These are phyloP conservation scores for Drosophila sp. DNA, from an alignment of 1,140 invertebrate genomes.

Conservation along the genomic window DNA sequence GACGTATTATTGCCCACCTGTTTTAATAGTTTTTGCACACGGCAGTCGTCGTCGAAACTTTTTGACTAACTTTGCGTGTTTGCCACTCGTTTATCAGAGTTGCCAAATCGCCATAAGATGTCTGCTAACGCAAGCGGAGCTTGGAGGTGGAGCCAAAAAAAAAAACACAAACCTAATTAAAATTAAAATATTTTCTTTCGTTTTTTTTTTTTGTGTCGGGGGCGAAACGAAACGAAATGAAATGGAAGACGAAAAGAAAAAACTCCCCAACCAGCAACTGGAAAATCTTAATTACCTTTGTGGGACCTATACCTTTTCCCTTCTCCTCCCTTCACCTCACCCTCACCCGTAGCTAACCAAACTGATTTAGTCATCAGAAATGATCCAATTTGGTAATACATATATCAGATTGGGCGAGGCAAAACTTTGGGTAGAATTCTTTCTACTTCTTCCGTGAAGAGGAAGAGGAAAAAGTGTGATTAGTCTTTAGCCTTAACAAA, in stretches of 20 bases:
- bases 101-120: conserved; percentile 49
- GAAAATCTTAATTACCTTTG: conserved; percentile 43
- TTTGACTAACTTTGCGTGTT: conserved; percentile 71
- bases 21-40: conserved; percentile 72
- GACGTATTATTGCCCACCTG: conserved; percentile 61
- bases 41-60: conserved; percentile 40
- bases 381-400: conserved; percentile 15
- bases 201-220: not conserved
- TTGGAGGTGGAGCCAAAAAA: conserved; percentile 7
- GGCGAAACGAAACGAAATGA: conserved; percentile 3
- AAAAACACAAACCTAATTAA: conserved; percentile 63
- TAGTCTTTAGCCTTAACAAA: too few relatives aligned
- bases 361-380: conserved; percentile 11
- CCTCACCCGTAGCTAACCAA: not conserved
- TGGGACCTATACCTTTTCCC: not conserved
- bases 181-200: conserved; percentile 48
- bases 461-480: too few relatives aligned
- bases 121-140: not conserved
- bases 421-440: too few relatives aligned
- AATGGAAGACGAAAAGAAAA: conserved; percentile 14
- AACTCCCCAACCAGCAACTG: conserved; percentile 9
- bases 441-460: too few relatives aligned
- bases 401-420: conserved; percentile 7
- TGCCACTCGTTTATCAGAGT: conserved; percentile 54
- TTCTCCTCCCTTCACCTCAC: not conserved